Base-by-base conservation (phyloP, 2,888 invertebrate genomes). In the Philereme vetulata region DNA sequence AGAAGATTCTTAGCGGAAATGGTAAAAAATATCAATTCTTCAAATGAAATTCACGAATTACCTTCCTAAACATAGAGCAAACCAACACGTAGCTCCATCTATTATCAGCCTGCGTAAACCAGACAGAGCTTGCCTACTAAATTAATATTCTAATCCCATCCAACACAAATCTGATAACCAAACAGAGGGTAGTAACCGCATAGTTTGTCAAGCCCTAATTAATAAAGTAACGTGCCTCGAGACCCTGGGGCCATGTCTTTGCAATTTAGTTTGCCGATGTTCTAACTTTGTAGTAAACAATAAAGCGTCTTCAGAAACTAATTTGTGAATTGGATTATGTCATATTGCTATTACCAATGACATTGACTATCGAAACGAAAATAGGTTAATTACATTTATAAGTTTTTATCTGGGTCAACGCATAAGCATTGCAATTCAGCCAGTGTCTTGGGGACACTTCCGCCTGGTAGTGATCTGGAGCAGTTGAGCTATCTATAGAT, bases 131-230 rank as follows among this genome's bases (percentile, higher is more conserved):
- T 40, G 33, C n/a, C 58, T 57, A 58, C 56, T 60, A 48, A 61
- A 58, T 62, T 57, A 62, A 51, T 54, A 57, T 57, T 54, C 44
- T 40, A 51, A 58, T 55, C 50, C 54, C 46, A 8, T 55, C 47
- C 47, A 57, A 62, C 61, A 47, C 64, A 69, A 65, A 68, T 68
- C 66, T 52, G 45, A 62, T 62, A 63, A 59, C 56, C 66, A 69
- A 65, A 67, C 67, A 67, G 62, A 67, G 67, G 69, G 69, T 63
- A 44, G 51, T 53, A 54, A 66, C 68, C 70, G 60, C 71, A 65
- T 65, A 66, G 69, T 72, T 72, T 70, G 72, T 72, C 72, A 72
- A 68, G 61, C 63, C 68, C 67, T 70, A 68, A 70, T 72, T 70
- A 72, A 69, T 72, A 70, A 70, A 70, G 66, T 70, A 70, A 65